These are phyloP conservation scores for Amyelois transitella DNA, from an alignment of 1,140 invertebrate genomes.

Conservation along the genomic window DNA sequence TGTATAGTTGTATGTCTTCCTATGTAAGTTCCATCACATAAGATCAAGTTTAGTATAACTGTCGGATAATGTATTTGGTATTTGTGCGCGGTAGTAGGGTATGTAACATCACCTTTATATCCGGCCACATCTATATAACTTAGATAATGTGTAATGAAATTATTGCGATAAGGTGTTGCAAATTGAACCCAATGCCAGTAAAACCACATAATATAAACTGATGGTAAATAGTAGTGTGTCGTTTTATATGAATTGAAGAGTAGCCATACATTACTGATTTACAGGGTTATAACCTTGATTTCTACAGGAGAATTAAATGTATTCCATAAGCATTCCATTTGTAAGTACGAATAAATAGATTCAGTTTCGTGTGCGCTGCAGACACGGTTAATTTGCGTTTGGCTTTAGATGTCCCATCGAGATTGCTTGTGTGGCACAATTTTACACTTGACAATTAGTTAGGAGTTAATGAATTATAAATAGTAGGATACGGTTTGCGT, in stretches of 20 bases:
- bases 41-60: slow-evolving; percentile 47
- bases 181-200: slow-evolving; percentile 42
- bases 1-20: slow-evolving; percentile 70
- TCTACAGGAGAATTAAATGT: slow-evolving; percentile 33
- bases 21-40: slow-evolving; percentile 64
- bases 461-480: slow-evolving; percentile 61
- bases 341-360: slow-evolving; percentile 12
- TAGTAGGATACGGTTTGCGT: slow-evolving; percentile 41
- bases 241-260: slow-evolving; percentile 57
- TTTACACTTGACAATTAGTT: slow-evolving; percentile 56
- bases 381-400: slow-evolving; percentile 31
- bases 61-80: slow-evolving; percentile 43
- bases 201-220: slow-evolving; percentile 39
- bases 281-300: slow-evolving; percentile 39
- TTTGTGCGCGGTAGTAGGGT: slow-evolving; percentile 53
- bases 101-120: slow-evolving; percentile 48
- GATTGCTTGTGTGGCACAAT: slow-evolving; percentile 60
- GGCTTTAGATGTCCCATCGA: slow-evolving; percentile 39
- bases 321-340: slow-evolving; percentile 26
- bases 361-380: slow-evolving; percentile 7
- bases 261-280: slow-evolving; percentile 29
- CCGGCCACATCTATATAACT: slow-evolving; percentile 55
- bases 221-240: slow-evolving; percentile 49
- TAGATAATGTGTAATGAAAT: slow-evolving; percentile 49
- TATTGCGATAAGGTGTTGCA: slow-evolving; percentile 49